Evolutionary conservation across 2,888 invertebrate species (phyloP), one percentile per base, ranked within the genome.

Genomic region (Tipula helvola): DNA sequence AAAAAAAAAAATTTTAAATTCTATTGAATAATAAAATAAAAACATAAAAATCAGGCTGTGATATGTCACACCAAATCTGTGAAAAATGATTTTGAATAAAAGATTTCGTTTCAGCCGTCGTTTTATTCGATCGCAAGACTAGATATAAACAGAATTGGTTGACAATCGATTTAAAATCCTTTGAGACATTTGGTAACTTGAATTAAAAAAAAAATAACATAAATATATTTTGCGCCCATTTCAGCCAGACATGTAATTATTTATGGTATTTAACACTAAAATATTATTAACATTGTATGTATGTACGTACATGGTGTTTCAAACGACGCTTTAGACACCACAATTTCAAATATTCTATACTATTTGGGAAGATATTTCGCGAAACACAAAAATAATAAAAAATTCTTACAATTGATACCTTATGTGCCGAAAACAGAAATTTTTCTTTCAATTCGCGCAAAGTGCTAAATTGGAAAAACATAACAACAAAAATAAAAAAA

Each of bases 51-150:
- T 71, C 71, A 71, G 71, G 71, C 71, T 71, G 71, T 84, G 84
- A 84, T 84, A 84, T 84, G 84, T 84, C 84, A 84, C 84, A 84
- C 84, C 84, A 84, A 39, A 84, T 39, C 84, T 84, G 84, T 84
- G 84, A 84, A 84, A 84, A 84, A 84, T 28, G 71, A 28, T 71
- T 71, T 71, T 71, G 71, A 71, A 71, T 71, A 71, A 71, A 71
- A 71, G 10, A 71, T 71, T 71, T 71, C 10, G 71, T 71, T 71
- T 71, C 18, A 10, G 71, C 28, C 28, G 71, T 71, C 28, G 71
- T 28, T 71, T 71, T n/a, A n/a, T n/a, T 12, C 71, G 71, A 71
- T 71, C 28, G 28, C 28, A 28, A 71, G 71, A 71, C 71, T 71
- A 71, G 18, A 71, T 71, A 71, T 28, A 28, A 28, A 44, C 12